Conservation (phyloP, 2,797 vertebrate genomes). For the Chrysocyon brachyurus region DNA sequence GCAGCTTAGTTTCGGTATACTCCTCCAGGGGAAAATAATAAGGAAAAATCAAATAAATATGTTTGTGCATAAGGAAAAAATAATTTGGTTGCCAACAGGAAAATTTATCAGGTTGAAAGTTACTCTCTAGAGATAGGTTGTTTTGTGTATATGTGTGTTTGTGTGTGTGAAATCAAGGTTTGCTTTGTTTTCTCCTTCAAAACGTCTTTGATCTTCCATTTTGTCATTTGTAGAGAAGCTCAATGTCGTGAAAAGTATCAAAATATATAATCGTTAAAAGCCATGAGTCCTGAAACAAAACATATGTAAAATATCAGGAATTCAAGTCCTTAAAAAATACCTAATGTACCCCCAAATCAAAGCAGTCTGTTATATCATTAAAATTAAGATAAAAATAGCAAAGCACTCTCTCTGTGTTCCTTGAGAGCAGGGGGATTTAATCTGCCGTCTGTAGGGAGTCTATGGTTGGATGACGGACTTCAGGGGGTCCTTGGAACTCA, state of each 20-base stretch:
- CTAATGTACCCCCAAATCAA: conserved; percentile 61
- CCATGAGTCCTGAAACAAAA: conserved; percentile 66
- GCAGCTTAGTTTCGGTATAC: conserved; percentile 55
- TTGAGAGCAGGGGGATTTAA: conserved; percentile 46
- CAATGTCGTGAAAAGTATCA: conserved; percentile 58
- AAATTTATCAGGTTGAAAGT: conserved; percentile 85
- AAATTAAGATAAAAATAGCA: conserved; percentile 71
- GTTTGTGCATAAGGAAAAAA: conserved; percentile 83
- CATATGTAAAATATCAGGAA: conserved; percentile 72
- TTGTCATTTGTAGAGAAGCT: conserved; percentile 72
- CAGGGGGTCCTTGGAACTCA: neutral
- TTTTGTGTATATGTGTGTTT: neutral
- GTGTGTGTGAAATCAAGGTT: conserved; percentile 74
- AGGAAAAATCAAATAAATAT: conserved; percentile 83
- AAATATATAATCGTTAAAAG: conserved; percentile 67
- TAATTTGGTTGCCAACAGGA: conserved; percentile 82
- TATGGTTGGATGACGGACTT: neutral
- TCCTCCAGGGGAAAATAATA: conserved; percentile 79
- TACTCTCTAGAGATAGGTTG: conserved; percentile 71
- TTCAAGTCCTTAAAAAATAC: conserved; percentile 47
- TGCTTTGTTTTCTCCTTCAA: conserved; percentile 64
- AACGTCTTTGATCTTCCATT: conserved; percentile 81
- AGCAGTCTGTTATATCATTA: conserved; percentile 51
- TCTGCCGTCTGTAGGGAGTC: neutral
- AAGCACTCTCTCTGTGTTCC: conserved; percentile 40